Conservation (phyloP, 2,888 invertebrate species). For the Ochropleura plecta region DNA sequence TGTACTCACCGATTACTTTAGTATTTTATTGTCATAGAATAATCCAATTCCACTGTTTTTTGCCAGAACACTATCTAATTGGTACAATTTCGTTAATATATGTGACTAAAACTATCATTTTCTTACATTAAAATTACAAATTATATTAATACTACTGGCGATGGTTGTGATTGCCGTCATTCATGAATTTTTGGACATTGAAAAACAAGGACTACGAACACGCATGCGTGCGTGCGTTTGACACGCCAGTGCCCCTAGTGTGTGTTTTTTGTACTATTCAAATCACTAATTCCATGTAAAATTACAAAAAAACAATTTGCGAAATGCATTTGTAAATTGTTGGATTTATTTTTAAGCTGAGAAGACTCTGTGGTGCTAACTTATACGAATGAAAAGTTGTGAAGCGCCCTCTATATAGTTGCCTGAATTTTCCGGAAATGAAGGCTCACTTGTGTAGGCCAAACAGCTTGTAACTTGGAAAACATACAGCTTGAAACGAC, state of each 20-base stretch:
- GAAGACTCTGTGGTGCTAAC: not conserved
- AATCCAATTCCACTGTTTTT: conserved; percentile 75
- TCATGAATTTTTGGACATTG: conserved; percentile 86
- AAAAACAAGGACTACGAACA: conserved; percentile 77
- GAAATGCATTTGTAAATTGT: not conserved
- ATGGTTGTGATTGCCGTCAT: conserved; percentile 85
- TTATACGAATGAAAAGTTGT: not conserved
- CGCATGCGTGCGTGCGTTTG: conserved; percentile 81
- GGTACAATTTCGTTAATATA: conserved; percentile 81
- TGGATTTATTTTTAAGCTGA: not conserved
- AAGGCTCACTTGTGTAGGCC: not conserved
- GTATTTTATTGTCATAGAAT: conserved; percentile 83
- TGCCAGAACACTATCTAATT: conserved; percentile 86
- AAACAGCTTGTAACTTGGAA: not conserved
- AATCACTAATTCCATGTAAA: not conserved
- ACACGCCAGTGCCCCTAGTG: conserved; percentile 70
- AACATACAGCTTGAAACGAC: not conserved
- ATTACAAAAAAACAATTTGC: not conserved
- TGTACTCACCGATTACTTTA: conserved; percentile 76
- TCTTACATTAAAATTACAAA: conserved; percentile 82
- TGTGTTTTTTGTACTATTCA: conserved; percentile 44
- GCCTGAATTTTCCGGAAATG: not conserved
- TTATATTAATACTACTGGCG: conserved; percentile 80
- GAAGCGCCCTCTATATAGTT: conserved; percentile 45
- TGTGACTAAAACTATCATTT: conserved; percentile 82